phyloP scores from a whole-genome alignment of 2,113 vertebrate genomes.

The Donacobius atricapilla region DNA sequence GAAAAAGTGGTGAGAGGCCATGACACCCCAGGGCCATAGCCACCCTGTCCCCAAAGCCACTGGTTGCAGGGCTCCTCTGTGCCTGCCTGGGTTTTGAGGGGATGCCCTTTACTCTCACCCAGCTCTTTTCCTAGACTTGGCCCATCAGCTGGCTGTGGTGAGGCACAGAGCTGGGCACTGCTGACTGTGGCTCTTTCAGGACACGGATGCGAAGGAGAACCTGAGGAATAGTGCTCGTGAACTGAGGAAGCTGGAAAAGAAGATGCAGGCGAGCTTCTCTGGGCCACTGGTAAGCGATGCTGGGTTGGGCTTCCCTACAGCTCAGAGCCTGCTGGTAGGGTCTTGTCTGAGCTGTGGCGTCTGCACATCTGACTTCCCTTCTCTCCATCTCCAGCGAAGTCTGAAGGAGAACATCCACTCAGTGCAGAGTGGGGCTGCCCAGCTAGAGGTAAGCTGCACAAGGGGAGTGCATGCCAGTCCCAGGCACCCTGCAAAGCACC shows the following conservation, averaged over 20 bases:
- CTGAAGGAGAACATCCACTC: conserved; percentile 57
- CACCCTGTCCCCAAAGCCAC: not conserved
- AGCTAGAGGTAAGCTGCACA: not conserved
- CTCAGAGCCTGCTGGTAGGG: not conserved
- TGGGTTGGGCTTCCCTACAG: not conserved
- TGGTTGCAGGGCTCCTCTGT: not conserved
- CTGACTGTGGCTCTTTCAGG: not conserved
- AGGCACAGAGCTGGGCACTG: not conserved
- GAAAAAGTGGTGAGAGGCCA: not conserved
- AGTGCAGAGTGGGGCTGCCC: not conserved
- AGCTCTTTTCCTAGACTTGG: not conserved
- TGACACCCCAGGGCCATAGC: not conserved
- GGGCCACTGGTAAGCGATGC: conserved; percentile 65
- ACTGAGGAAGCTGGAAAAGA: conserved; percentile 66
- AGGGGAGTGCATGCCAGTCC: rapidly evolving
- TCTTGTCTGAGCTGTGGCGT: not conserved
- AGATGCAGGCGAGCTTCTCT: conserved; percentile 57
- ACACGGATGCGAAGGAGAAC: rapidly evolving
- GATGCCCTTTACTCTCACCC: rapidly evolving
- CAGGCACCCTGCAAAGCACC: not conserved
- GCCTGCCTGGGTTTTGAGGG: not conserved
- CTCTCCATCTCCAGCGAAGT: conserved; percentile 45
- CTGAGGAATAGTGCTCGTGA: not conserved
- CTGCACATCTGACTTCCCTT: not conserved
- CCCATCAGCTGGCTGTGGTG: not conserved